Evolutionary conservation across 2,797 vertebrate species (phyloP).

Genomic region (Peromyscus attwateri): DNA sequence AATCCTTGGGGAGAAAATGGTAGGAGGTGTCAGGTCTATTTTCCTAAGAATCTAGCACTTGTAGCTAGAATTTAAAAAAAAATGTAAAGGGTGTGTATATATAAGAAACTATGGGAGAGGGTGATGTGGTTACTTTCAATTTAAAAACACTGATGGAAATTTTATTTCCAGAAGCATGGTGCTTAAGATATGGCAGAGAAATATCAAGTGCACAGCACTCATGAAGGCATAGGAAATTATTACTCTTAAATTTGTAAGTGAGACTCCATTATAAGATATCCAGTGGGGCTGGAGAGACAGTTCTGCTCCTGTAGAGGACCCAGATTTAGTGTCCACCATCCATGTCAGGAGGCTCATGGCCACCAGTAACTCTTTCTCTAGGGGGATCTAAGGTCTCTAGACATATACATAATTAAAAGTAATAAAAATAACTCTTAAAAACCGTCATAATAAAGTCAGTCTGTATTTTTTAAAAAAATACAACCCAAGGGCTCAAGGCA

Average conservation of each 20-base stretch:
- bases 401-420: neutral
- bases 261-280: neutral
- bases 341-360: neutral
- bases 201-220: neutral
- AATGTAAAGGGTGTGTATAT: neutral
- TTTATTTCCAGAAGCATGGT: neutral
- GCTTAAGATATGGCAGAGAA: neutral
- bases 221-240: neutral
- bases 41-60: neutral
- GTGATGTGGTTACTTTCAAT: neutral
- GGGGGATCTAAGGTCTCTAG: neutral
- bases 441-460: neutral
- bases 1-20: neutral
- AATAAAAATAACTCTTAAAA: neutral
- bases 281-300: neutral
- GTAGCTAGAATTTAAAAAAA: neutral
- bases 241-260: neutral
- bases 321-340: neutral
- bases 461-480: neutral
- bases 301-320: neutral
- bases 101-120: neutral
- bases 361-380: no score
- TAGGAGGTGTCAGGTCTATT: neutral
- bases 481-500: neutral
- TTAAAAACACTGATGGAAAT: neutral